Evolutionary conservation across 2,797 vertebrate species (phyloP), one percentile per base, ranked within the genome.

Genomic region (Thaleichthys pacificus): DNA sequence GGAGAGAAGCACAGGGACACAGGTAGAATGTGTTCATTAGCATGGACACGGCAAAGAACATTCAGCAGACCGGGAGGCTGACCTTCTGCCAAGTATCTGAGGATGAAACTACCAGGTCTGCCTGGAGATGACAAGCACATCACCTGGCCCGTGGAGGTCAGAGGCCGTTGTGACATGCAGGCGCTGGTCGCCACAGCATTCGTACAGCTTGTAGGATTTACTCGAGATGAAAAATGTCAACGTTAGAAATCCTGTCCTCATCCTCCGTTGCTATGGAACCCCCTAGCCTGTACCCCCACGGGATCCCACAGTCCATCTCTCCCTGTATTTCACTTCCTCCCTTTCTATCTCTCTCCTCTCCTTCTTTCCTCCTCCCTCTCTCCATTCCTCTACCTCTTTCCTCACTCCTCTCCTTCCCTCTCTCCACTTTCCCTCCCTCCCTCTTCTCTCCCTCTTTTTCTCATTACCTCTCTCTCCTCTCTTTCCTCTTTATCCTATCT

Each of bases 231-330:
- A 70, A 80, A 75, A 70, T 78, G 76, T 75, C 76, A 81, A 73
- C 21, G 62, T 26, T 76, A 65, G 69, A 74, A 83, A 80, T 30
- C 71, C 30, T 70, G 79, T 49, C 35, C 58, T 61, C 61, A 79
- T 73, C 49, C 76, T 73, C 72, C 7, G 83, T 85, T 83, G 83
- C 83, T 83, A 85, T 81, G 83, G 83, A 81, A 70, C 73, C 74
- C 72, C 24, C 70, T 69, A 70, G 70, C 77, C 62, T 66, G 68
- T 72, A 80, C 76, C 67, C 83, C 81, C 79, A 80, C 15, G 79
- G 73, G 79, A 81, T 47, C 9, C 42, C 42, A 35, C 32, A 47
- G 42, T 14, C 79, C 76, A 24, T 28, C 66, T 19, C 51, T 56
- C 51, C 19, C 51, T 56, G 15, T 56, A 17, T 56, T n/a, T 19